Evolutionary conservation across 2,113 vertebrate genomes (phyloP).

Genomic region (Bubalus kerabau): DNA sequence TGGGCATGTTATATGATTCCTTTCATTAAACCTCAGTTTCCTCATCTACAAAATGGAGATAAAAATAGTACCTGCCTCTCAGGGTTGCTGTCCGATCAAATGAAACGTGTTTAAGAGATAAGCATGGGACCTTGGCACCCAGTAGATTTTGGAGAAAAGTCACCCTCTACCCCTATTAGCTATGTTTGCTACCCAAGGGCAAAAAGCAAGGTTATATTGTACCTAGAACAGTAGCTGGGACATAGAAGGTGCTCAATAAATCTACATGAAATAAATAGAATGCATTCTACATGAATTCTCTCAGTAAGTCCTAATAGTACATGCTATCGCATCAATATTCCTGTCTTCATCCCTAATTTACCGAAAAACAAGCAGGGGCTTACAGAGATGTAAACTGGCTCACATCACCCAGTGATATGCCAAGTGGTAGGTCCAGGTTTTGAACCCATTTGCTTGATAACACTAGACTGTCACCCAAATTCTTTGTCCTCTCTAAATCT

Average conservation of each 20-base stretch:
- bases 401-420: neutral
- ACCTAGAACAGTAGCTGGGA: neutral
- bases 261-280: neutral
- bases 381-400: neutral
- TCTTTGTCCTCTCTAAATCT: neutral
- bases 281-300: neutral
- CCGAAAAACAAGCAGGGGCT: neutral
- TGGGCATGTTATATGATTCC: neutral
- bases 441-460: neutral
- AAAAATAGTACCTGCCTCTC: neutral
- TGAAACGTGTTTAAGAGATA: neutral
- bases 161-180: neutral
- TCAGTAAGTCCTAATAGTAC: neutral
- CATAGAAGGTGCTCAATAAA: neutral
- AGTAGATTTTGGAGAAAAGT: neutral
- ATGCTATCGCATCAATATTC: neutral
- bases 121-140: neutral
- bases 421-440: neutral
- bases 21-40: neutral
- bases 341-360: neutral
- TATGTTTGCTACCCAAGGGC: neutral
- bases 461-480: neutral
- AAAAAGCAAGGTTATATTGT: neutral
- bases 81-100: neutral
- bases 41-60: neutral